phyloP scores from a whole-genome alignment of 2,888 invertebrate genomes.

The Pediacus dermestoides region DNA sequence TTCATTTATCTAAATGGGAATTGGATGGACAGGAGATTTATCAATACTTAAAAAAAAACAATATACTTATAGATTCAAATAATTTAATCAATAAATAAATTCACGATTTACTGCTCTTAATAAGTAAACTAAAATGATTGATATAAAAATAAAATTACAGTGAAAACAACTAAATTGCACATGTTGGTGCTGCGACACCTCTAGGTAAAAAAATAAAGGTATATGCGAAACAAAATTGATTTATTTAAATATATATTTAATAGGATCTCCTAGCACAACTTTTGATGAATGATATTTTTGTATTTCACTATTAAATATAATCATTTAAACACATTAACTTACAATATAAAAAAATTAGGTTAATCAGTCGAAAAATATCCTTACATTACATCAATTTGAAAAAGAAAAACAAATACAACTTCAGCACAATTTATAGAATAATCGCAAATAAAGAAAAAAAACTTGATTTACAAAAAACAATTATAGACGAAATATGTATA shows the following conservation, averaged over 20 bases:
- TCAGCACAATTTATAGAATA: neutral
- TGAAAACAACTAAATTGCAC: neutral
- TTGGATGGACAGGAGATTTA: too few species aligned
- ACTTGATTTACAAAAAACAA: constrained; percentile 16
- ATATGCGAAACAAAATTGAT: too few species aligned
- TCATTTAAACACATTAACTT: constrained; percentile 5
- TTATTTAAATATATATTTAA: too few species aligned
- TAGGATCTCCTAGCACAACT: too few species aligned
- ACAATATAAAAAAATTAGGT: neutral
- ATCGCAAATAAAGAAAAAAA: constrained; percentile 13
- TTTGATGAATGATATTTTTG: neutral
- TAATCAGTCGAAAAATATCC: constrained; percentile 4
- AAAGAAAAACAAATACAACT: constrained; percentile 15
- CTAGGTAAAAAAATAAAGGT: too few species aligned
- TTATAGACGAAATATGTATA: constrained; percentile 16
- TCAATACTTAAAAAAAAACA: too few species aligned
- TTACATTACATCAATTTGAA: constrained; percentile 6
- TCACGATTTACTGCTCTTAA: too few species aligned
- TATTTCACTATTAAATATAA: constrained; percentile 4
- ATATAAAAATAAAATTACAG: constrained; percentile 2
- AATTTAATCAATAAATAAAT: too few species aligned
- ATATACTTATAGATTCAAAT: too few species aligned
- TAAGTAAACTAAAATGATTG: too few species aligned
- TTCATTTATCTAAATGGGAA: too few species aligned
- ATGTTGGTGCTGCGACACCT: constrained; percentile 1